phyloP scores from a whole-genome alignment of 2,113 vertebrate genomes.

The Archocentrus centrarchus region DNA sequence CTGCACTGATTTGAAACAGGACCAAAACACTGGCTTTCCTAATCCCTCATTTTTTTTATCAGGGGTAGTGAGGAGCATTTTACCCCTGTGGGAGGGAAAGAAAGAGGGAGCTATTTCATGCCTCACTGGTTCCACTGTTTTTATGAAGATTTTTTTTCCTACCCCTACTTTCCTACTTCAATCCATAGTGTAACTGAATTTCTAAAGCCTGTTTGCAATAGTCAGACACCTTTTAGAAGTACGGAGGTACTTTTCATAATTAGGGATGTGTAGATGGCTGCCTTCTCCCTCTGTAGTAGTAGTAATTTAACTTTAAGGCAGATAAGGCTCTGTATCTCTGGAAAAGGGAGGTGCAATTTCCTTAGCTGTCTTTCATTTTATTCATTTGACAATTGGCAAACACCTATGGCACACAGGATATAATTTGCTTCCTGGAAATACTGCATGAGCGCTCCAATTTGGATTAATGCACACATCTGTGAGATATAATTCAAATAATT shows the following conservation, averaged over 20 bases:
- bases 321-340: conserved; percentile 68
- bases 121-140: conserved; percentile 76
- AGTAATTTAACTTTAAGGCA: conserved; percentile 74
- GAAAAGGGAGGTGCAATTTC: conserved; percentile 63
- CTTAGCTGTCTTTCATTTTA: conserved; percentile 67
- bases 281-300: conserved; percentile 56
- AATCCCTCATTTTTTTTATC: conserved; percentile 79
- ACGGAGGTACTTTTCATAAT: conserved; percentile 71
- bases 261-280: conserved; percentile 62
- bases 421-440: conserved; percentile 46
- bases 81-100: conserved; percentile 69
- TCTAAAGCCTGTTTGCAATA: conserved; percentile 64
- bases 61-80: conserved; percentile 69
- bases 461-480: conserved; percentile 49
- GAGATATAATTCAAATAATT: conserved; percentile 45
- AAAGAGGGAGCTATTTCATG: conserved; percentile 81
- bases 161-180: conserved; percentile 42
- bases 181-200: conserved; percentile 66
- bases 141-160: conserved; percentile 68
- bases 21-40: conserved; percentile 76
- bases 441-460: conserved; percentile 39
- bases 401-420: conserved; percentile 57
- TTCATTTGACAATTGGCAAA: conserved; percentile 78
- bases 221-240: conserved; percentile 65
- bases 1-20: conserved; percentile 81